Evolutionary conservation across 2,113 vertebrate species (phyloP).

Genomic region (Picathartes gymnocephalus): DNA sequence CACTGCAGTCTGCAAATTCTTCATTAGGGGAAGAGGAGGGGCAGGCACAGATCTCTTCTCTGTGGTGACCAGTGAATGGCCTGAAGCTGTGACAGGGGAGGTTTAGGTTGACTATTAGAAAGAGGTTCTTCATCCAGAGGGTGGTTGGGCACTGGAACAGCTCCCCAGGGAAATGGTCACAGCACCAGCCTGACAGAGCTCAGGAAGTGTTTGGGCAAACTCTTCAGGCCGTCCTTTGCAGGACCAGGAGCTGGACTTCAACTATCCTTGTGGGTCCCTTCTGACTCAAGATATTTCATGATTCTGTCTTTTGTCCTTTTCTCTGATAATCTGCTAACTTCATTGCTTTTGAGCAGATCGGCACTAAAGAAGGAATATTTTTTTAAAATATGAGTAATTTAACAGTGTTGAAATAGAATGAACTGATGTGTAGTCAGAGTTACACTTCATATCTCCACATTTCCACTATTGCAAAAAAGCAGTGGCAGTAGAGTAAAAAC

Average conservation of each 20-base stretch:
- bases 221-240: background rate
- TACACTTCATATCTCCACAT: background rate
- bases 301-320: background rate
- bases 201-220: background rate
- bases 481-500: background rate
- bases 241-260: background rate
- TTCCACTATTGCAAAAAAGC: background rate
- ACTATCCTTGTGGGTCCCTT: rapidly evolving
- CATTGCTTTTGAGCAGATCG: background rate
- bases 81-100: background rate
- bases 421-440: background rate
- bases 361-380: background rate
- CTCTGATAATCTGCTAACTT: background rate
- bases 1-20: too few species aligned
- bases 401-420: background rate
- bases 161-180: background rate
- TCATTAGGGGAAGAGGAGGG: background rate
- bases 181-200: background rate
- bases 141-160: background rate
- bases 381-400: background rate
- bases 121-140: background rate
- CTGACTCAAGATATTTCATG: background rate
- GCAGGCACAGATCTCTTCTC: too few species aligned
- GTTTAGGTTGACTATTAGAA: rapidly evolving
- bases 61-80: background rate